phyloP scores from a whole-genome alignment of 2,797 vertebrate genomes.

The Tenualosa ilisha region DNA sequence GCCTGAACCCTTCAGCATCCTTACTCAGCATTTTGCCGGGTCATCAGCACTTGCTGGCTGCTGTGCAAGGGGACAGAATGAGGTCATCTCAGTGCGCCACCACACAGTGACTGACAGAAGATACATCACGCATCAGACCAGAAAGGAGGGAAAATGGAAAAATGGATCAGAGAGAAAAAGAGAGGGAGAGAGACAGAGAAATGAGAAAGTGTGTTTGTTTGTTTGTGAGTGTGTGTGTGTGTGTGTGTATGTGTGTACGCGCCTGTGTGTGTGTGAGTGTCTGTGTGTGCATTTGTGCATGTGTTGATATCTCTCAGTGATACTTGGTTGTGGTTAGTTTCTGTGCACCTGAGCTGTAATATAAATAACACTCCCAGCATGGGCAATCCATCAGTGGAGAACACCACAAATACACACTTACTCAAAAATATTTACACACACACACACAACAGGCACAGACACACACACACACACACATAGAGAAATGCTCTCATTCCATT shows the following conservation, averaged over 20 bases:
- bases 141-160: background rate
- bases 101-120: background rate
- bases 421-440: background rate
- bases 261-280: background rate
- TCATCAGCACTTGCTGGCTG: background rate
- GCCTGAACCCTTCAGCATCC: background rate
- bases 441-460: too few relatives aligned
- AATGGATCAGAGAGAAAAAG: background rate
- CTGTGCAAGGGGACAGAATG: background rate
- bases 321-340: background rate
- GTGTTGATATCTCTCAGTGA: background rate
- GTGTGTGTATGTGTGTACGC: background rate
- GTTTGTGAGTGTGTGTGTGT: background rate
- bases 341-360: background rate
- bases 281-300: background rate
- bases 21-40: background rate
- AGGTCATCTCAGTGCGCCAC: background rate
- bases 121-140: constrained; percentile 2
- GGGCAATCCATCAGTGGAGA: background rate
- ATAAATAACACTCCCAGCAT: background rate
- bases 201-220: background rate
- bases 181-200: background rate
- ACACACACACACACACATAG: background rate
- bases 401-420: background rate
- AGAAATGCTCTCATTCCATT: too few relatives aligned